These are phyloP conservation scores for Astropecten irregularis DNA, from an alignment of 53 echinoderm and acorn worm species.

Conservation along the genomic window DNA sequence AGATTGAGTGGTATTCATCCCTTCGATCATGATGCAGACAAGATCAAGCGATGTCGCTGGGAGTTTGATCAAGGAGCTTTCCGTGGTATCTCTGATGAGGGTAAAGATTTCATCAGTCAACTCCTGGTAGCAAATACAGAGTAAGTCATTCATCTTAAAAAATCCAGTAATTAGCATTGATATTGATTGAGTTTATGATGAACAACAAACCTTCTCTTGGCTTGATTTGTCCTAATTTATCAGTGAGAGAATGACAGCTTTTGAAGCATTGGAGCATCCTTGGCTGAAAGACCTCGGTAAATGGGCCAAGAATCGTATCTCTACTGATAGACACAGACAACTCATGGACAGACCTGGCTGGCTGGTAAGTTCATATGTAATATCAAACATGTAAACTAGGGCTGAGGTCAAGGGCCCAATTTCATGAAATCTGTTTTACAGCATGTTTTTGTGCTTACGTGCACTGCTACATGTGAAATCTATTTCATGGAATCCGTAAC, in stretches of 20 bases:
- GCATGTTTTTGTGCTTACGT: not conserved
- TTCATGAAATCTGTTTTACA: not conserved
- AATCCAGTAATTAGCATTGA: too few species aligned
- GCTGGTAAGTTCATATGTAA: constrained; percentile 59
- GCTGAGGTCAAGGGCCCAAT: too few species aligned
- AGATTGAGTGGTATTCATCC: constrained; percentile 99
- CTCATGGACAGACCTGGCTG: constrained; percentile 50
- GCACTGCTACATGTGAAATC: too few species aligned
- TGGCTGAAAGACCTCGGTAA: constrained; percentile 72
- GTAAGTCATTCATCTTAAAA: constrained; percentile 59
- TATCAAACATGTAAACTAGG: too few species aligned
- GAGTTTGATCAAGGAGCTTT: constrained; percentile 93
- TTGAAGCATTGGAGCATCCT: constrained; percentile 93
- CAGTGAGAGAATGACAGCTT: constrained; percentile 77
- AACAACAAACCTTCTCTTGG: too few species aligned
- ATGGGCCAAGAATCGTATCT: constrained; percentile 47
- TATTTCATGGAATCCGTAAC: too few species aligned
- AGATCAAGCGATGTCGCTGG: constrained; percentile 81
- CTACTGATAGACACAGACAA: constrained; percentile 43
- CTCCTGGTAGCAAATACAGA: constrained; percentile 90
- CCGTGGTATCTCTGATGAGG: constrained; percentile 92
- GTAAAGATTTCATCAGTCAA: constrained; percentile 91
- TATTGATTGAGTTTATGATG: too few species aligned
- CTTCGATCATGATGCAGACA: constrained; percentile 78
- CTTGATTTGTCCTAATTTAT: not conserved